phyloP scores from a whole-genome alignment of 2,113 vertebrate genomes.

The Scomber colias region DNA sequence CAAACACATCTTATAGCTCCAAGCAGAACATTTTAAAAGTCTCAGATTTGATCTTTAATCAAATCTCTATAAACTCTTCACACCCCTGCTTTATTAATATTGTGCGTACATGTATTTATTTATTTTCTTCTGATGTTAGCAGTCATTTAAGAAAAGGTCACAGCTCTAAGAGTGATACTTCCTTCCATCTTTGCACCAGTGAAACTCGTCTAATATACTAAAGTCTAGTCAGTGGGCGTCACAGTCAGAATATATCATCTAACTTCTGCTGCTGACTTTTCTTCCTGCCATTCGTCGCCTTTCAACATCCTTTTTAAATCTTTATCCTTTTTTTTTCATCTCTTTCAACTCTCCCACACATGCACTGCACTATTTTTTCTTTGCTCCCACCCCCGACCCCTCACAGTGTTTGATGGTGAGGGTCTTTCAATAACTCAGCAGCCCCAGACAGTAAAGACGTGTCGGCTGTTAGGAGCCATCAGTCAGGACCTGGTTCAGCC shows the following conservation, averaged over 20 bases:
- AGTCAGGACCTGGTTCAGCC: constrained; percentile 49
- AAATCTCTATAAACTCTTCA: no score
- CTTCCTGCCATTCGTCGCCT: not conserved
- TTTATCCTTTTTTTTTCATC: not conserved
- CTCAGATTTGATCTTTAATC: no score
- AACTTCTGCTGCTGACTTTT: not conserved
- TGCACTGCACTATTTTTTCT: not conserved
- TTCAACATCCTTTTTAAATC: not conserved
- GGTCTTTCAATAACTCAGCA: constrained; percentile 35
- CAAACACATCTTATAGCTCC: no score
- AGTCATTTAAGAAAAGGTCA: constrained; percentile 9
- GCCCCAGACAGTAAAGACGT: constrained; percentile 29
- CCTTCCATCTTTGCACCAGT: not conserved
- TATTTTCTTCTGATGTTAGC: not conserved
- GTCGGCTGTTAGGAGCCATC: constrained; percentile 42
- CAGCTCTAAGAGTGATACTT: not conserved
- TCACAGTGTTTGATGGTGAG: constrained; percentile 31
- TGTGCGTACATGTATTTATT: not conserved
- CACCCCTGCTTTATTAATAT: not conserved
- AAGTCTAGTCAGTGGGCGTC: not conserved
- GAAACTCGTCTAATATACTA: not conserved
- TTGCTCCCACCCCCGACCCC: not conserved
- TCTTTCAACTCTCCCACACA: not conserved
- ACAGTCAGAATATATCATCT: not conserved
- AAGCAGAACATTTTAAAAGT: no score